Percentiles rank a stretch among this genome's conserved stretches.
These are phyloP conservation scores for Stenichneumon culpator DNA, from an alignment of 2,888 invertebrate species.

Conservation along the genomic window DNA sequence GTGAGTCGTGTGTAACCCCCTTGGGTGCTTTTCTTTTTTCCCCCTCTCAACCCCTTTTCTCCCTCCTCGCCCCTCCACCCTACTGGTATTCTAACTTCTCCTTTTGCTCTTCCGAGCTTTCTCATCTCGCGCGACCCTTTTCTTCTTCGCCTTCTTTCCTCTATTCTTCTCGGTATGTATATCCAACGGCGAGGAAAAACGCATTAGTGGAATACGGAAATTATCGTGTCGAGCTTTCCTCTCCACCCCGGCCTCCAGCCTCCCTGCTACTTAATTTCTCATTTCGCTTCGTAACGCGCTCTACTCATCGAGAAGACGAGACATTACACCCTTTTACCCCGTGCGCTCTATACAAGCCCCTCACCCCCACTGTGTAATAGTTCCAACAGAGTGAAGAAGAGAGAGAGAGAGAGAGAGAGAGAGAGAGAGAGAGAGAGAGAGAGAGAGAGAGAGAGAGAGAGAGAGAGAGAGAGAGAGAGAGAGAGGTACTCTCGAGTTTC, in stretches of 20 bases:
- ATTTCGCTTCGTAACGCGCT: conserved; percentile 30
- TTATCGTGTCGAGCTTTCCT: conserved; percentile 63
- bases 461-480: too few relatives aligned
- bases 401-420: too few relatives aligned
- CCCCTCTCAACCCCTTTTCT: conserved; percentile 4
- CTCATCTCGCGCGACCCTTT: conserved; percentile 24
- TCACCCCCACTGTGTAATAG: neutral
- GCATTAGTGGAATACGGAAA: conserved; percentile 74
- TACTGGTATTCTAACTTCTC: conserved; percentile 7
- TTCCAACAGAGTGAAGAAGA: neutral
- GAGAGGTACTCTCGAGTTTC: neutral
- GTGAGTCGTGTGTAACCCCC: conserved; percentile 48
- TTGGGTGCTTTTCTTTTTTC: conserved; percentile 57
- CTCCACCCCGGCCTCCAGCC: neutral
- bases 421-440: too few relatives aligned
- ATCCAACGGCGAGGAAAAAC: conserved; percentile 45
- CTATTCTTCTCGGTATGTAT: conserved; percentile 49
- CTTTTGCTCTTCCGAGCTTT: conserved; percentile 40
- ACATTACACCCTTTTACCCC: neutral
- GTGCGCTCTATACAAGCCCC: neutral
- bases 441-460: too few relatives aligned
- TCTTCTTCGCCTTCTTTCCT: conserved; percentile 64
- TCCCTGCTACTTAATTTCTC: conserved; percentile 54
- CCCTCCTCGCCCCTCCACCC: conserved; percentile 10
- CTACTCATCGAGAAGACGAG: conserved; percentile 24